These are phyloP conservation scores for Mythimna albipuncta DNA, from an alignment of 2,888 invertebrate species.

Conservation along the genomic window DNA sequence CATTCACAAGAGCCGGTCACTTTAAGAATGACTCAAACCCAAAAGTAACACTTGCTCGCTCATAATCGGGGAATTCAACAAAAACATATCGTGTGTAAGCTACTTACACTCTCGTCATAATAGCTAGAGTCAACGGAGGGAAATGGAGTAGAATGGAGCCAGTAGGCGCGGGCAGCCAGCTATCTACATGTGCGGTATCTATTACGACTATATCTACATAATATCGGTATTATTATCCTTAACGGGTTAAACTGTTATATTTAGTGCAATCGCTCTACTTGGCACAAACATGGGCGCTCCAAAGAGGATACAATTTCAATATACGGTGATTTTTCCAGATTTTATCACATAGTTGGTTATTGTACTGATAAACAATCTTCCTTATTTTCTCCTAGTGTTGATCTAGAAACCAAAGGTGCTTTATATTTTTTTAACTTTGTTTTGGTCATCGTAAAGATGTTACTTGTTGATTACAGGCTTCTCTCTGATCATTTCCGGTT, in stretches of 20 bases:
- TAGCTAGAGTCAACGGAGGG: conserved; percentile 52
- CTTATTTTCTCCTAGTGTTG: background rate
- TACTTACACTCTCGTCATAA: conserved; percentile 59
- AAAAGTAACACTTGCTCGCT: conserved; percentile 41
- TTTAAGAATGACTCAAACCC: conserved; percentile 55
- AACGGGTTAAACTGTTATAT: conserved; percentile 58
- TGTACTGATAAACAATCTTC: background rate
- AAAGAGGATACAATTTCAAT: conserved; percentile 36
- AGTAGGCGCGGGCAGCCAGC: conserved; percentile 37
- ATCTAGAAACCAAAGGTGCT: conserved; percentile 5
- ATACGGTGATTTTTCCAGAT: conserved; percentile 18
- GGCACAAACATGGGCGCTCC: conserved; percentile 42
- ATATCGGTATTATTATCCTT: conserved; percentile 56
- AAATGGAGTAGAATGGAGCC: conserved; percentile 59
- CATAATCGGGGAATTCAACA: conserved; percentile 56
- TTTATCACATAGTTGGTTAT: conserved; percentile 10
- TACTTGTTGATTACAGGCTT: background rate
- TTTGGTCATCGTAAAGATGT: background rate
- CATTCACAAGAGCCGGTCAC: conserved; percentile 33
- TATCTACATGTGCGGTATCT: conserved; percentile 53
- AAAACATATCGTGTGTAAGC: conserved; percentile 56
- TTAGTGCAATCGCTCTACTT: conserved; percentile 54
- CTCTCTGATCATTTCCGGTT: conserved; percentile 21
- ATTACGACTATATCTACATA: conserved; percentile 35
- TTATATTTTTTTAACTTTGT: background rate